Base-by-base conservation (phyloP, 2,888 invertebrate species). In the Prostheceraeus crozeri region DNA sequence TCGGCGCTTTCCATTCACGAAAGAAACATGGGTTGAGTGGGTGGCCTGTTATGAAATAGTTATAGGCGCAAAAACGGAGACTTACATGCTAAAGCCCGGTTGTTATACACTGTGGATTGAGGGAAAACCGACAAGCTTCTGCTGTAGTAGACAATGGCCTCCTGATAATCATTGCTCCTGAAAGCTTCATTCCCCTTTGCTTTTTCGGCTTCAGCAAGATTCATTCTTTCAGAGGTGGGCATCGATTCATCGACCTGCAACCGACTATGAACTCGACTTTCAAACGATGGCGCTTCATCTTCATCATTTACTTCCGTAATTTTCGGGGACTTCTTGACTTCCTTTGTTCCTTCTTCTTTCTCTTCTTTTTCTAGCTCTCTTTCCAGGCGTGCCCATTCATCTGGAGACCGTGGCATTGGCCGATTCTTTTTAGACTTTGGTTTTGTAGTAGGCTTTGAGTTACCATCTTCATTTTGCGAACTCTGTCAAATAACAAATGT, bases 181-280 rank as follows among this genome's bases (percentile, higher is more conserved):
- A 80, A 84, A 67, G 77, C 82, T 60, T 84, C 84, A 69, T 84
- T 84, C 30, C 84, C 84, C 60, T 81, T 81, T 56, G 81, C 77
- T 60, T 80, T 81, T 70, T 81, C 80, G 19, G 16, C 16, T 4
- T 36, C 36, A 10, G 73, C 70, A 30, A 36, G 6, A 36, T 23
- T 35, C 8, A 19, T 33, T 11, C 25, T n/a, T 14, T 59, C 57
- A 11, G 36, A 36, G 25, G 33, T 11, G 19, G 35, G 40, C 35
- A 11, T 25, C n/a, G n/a, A n/a, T 3, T 11, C n/a, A 25, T 57
- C 6, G 28, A 57, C 28, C 11, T 33, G 45, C n/a, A 28, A 33
- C 19, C 8, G 11, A 30, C 19, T 52, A 10, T 28, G 35, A n/a
- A n/a, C n/a, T n/a, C n/a, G n/a, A n/a, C n/a, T n/a, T n/a, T n/a